A percentile compares a stretch with the other conserved stretches of the same genome.
Conservation (phyloP, 2,888 invertebrate genomes). For the Athalia circularis region DNA sequence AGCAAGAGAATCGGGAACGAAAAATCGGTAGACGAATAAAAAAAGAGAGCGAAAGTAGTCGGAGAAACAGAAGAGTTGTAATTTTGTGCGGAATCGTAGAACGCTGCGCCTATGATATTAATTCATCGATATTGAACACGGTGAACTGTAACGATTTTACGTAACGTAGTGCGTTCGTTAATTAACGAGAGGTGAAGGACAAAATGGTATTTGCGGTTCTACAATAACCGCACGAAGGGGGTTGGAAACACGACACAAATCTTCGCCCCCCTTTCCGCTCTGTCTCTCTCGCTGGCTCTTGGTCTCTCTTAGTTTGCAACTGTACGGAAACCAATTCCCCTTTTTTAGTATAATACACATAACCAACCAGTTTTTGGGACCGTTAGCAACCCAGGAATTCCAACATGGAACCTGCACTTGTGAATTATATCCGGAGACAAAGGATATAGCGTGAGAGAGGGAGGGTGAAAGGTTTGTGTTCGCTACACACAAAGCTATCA, state of each 20-base stretch:
- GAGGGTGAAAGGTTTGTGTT: too few species aligned
- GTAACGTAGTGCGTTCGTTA: slow-evolving; percentile 48
- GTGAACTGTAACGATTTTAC: slow-evolving; percentile 30
- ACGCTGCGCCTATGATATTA: too few species aligned
- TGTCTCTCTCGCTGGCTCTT: not conserved
- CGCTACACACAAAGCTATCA: too few species aligned
- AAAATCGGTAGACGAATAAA: too few species aligned
- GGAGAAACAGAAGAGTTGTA: too few species aligned
- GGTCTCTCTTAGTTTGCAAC: not conserved
- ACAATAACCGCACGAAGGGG: not conserved
- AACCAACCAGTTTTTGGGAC: slow-evolving; percentile 26
- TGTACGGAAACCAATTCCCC: not conserved
- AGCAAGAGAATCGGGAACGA: too few species aligned
- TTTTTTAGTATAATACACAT: slow-evolving; percentile 13
- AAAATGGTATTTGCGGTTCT: slow-evolving; percentile 60
- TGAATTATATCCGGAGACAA: slow-evolving; percentile 19
- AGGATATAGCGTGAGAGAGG: not conserved
- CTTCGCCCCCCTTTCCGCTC: slow-evolving; percentile 3
- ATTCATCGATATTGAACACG: too few species aligned
- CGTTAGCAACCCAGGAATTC: slow-evolving; percentile 34
- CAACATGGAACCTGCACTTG: slow-evolving; percentile 2
- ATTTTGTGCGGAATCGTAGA: too few species aligned
- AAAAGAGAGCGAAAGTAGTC: too few species aligned
- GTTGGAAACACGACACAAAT: slow-evolving; percentile 37
- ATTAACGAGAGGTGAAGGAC: slow-evolving; percentile 58